phyloP scores from a whole-genome alignment of 1,140 invertebrate species.

The Drosophila paulistorum region DNA sequence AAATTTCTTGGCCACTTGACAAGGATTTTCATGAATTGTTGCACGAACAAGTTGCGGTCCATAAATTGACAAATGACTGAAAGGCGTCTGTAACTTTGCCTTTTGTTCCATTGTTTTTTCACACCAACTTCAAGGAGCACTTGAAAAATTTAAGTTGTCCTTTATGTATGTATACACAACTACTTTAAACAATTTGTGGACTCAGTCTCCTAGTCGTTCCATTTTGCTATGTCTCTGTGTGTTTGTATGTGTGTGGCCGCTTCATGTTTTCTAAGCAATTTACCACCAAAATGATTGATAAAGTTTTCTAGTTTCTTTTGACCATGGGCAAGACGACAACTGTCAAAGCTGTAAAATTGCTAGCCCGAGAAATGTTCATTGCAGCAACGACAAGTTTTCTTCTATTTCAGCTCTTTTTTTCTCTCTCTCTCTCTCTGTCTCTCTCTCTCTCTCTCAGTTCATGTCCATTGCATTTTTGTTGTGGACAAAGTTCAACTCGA shows the following conservation, averaged over 20 bases:
- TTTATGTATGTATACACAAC: neutral
- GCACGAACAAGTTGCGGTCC: constrained; percentile 42
- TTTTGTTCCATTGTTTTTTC: too few relatives aligned
- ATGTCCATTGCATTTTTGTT: constrained; percentile 61
- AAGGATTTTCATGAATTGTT: constrained; percentile 67
- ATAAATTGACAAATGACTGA: constrained; percentile 67
- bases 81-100: constrained; percentile 41
- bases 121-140: neutral
- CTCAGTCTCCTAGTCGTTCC: neutral
- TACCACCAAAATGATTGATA: constrained; percentile 82
- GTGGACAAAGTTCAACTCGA: constrained; percentile 44
- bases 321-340: constrained; percentile 31
- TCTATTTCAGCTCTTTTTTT: neutral
- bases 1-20: constrained; percentile 38
- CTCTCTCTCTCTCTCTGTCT: constrained; percentile 9
- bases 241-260: constrained; percentile 21
- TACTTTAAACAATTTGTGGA: neutral
- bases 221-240: neutral
- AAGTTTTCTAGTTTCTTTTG: constrained; percentile 57
- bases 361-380: constrained; percentile 35
- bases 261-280: constrained; percentile 79
- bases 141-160: constrained; percentile 1
- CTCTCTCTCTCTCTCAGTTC: constrained; percentile 30
- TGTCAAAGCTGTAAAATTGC: constrained; percentile 42
- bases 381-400: constrained; percentile 44